Conservation (phyloP, 92 coral and sea anemone genomes). For the Palythoa grandiflora region DNA sequence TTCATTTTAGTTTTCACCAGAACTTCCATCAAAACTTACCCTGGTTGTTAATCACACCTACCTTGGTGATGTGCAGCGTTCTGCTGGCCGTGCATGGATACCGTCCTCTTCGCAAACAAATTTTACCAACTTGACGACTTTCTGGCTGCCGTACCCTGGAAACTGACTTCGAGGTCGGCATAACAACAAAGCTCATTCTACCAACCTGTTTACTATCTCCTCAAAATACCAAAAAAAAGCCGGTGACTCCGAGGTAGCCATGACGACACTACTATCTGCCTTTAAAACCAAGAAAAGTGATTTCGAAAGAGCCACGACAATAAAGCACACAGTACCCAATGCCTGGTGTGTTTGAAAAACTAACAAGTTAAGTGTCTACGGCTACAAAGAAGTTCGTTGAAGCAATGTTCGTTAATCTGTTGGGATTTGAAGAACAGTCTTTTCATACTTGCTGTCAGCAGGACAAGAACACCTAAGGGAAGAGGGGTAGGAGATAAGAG, state of each 20-base stretch:
- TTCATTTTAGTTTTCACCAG: not conserved
- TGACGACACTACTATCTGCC: not conserved
- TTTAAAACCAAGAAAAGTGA: not conserved
- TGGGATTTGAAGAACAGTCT: no score
- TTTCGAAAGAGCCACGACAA: no score
- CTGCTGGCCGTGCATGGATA: constrained; percentile 16
- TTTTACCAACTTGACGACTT: constrained; percentile 12
- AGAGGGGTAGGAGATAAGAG: no score
- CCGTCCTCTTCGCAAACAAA: not conserved
- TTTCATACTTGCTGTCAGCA: no score
- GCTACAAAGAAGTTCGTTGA: no score
- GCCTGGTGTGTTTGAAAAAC: no score
- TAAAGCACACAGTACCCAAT: no score
- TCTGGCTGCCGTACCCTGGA: not conserved
- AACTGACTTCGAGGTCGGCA: no score
- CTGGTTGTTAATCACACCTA: constrained; percentile 21
- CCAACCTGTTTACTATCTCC: not conserved
- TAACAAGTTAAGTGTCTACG: no score
- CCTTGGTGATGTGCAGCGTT: constrained; percentile 23
- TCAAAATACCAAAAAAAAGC: not conserved
- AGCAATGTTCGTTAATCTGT: no score
- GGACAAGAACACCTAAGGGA: no score
- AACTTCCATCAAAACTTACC: constrained; percentile 9
- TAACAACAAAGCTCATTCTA: not conserved
- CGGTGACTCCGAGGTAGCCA: no score